Conservation (phyloP, 2,888 invertebrate species). For the Mellilla xanthometata region DNA sequence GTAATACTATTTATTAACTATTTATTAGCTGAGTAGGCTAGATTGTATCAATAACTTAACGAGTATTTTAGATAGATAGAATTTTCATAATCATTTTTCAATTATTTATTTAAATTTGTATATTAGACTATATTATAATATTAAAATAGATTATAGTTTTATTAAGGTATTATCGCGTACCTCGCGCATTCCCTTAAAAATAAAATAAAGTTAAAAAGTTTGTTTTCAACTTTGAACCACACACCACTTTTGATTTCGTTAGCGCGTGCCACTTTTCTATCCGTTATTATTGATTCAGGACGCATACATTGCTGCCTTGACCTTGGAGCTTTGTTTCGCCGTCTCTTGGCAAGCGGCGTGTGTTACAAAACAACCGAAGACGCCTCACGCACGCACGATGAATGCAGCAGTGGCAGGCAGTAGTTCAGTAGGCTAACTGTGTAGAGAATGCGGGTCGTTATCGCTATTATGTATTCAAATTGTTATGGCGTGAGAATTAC, state of each 20-base stretch:
- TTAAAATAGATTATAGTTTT: no score
- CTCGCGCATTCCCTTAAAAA: no score
- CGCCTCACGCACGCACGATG: constrained; percentile 18
- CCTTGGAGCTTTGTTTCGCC: constrained; percentile 46
- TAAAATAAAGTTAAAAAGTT: background rate
- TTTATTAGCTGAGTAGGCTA: no score
- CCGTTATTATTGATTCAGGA: constrained; percentile 46
- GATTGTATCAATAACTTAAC: no score
- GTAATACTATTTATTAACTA: no score
- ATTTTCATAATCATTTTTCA: no score
- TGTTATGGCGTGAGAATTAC: constrained; percentile 21
- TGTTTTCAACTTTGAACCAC: constrained; percentile 23
- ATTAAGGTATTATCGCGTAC: no score
- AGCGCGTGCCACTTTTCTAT: constrained; percentile 23
- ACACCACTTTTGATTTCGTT: constrained; percentile 32
- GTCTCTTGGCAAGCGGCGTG: constrained; percentile 40
- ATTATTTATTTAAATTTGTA: no score
- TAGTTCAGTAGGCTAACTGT: constrained; percentile 37
- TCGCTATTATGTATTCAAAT: constrained; percentile 39
- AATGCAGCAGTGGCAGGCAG: no score
- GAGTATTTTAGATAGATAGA: no score
- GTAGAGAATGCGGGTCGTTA: constrained; percentile 35
- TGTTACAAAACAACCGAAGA: constrained; percentile 37
- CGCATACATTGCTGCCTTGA: constrained; percentile 61
- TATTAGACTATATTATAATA: no score